phyloP scores from a whole-genome alignment of 2,888 invertebrate species.

The Petrophora chlorosata region DNA sequence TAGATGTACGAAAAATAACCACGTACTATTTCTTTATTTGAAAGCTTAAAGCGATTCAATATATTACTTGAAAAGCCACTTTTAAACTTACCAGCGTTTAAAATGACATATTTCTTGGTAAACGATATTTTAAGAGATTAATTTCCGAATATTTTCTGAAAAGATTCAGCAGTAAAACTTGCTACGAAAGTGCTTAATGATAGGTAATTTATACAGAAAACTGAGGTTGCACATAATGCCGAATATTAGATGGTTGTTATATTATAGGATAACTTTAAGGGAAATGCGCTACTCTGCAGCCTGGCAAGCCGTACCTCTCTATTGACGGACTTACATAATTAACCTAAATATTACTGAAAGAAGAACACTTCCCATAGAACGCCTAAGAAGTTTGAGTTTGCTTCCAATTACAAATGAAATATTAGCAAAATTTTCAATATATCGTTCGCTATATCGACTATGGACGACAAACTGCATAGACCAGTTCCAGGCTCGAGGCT shows the following conservation, averaged over 20 bases:
- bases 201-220: no score
- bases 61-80: slow-evolving; percentile 8
- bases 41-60: slow-evolving; percentile 11
- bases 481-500: slow-evolving; percentile 49
- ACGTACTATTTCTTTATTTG: slow-evolving; percentile 12
- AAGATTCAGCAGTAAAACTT: not conserved
- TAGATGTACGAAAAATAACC: slow-evolving; percentile 7
- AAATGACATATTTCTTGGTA: slow-evolving; percentile 11
- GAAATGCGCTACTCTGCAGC: no score
- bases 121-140: slow-evolving; percentile 1
- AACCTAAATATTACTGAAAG: no score
- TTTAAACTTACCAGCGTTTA: slow-evolving; percentile 7
- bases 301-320: no score
- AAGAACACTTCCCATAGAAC: no score
- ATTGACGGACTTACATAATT: no score
- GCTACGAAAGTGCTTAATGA: no score
- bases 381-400: no score
- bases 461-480: slow-evolving; percentile 47
- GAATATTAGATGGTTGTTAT: no score
- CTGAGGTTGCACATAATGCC: no score
- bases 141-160: not conserved
- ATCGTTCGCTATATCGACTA: slow-evolving; percentile 15
- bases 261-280: no score
- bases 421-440: slow-evolving; percentile 4
- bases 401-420: not conserved